A percentile compares a stretch with the other conserved stretches of the same genome.
Conservation (phyloP, 64 coral and sea anemone genomes). For the Montipora cactus region DNA sequence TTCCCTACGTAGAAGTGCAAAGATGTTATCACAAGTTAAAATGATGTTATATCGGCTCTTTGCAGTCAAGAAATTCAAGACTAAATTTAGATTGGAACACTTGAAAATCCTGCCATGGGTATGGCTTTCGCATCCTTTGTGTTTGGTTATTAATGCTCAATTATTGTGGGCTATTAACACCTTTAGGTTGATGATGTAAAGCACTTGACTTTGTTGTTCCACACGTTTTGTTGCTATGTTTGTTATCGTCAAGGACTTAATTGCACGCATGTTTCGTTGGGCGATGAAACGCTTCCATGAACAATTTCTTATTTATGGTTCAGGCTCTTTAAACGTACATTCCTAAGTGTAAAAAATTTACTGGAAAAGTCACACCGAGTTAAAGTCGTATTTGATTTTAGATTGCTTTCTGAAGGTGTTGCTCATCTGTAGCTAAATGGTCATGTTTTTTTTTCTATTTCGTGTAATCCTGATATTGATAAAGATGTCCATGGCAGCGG, state of each 20-base stretch:
- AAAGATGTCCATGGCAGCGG: too few species aligned
- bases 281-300: not conserved
- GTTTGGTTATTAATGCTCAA: not conserved
- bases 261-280: not conserved
- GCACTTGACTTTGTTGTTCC: conserved; percentile 11
- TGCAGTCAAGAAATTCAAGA: not conserved
- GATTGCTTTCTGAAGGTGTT: too few species aligned
- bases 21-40: conserved; percentile 25
- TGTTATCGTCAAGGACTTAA: conserved; percentile 38
- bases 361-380: too few species aligned
- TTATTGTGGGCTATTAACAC: not conserved
- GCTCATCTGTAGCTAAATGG: too few species aligned
- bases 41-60: not conserved
- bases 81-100: conserved; percentile 25
- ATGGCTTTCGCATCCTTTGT: conserved; percentile 5
- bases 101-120: not conserved
- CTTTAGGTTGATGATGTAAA: not conserved
- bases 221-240: conserved; percentile 36
- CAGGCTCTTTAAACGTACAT: not conserved
- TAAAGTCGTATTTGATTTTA: too few species aligned
- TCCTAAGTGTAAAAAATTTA: not conserved
- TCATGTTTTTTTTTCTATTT: too few species aligned
- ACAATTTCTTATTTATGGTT: not conserved
- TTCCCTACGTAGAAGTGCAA: not conserved
- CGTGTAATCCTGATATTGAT: too few species aligned